Evolutionary conservation across 1,140 invertebrate genomes (phyloP).

Genomic region (Drosophila obscura): DNA sequence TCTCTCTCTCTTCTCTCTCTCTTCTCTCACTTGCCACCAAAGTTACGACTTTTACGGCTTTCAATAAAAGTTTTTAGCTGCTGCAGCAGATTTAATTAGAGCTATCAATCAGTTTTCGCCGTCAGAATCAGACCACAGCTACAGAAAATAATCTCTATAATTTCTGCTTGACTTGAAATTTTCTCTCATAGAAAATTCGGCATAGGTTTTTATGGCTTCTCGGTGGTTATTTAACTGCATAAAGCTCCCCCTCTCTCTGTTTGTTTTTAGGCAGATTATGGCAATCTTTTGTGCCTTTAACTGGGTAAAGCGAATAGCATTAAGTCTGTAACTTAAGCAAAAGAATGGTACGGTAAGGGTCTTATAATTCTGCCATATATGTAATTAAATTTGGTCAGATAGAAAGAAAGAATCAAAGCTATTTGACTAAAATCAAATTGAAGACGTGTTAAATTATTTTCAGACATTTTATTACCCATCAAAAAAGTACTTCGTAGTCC

Average conservation of each 20-base stretch:
- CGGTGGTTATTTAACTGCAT: conserved; percentile 20
- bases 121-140: conserved; percentile 24
- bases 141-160: conserved; percentile 59
- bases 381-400: too few relatives aligned
- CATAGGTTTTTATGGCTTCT: conserved; percentile 33
- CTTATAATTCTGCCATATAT: background rate
- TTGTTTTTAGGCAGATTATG: background rate
- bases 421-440: conserved; percentile 2
- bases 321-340: background rate
- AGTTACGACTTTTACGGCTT: conserved; percentile 58
- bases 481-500: conserved; percentile 1
- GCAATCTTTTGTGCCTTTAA: background rate
- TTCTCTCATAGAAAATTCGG: conserved; percentile 1
- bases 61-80: conserved; percentile 68
- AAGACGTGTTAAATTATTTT: conserved; percentile 11
- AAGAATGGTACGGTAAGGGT: background rate
- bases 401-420: background rate
- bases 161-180: conserved; percentile 39
- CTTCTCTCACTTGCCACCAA: background rate
- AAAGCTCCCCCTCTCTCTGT: conserved; percentile 2
- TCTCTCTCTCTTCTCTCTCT: conserved; percentile 8
- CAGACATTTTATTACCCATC: conserved; percentile 9
- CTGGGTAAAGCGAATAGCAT: background rate
- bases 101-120: conserved; percentile 67
- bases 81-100: conserved; percentile 70